A percentile compares a stretch with the other conserved stretches of the same genome.
These are phyloP conservation scores for Pluvialis apricaria DNA, from an alignment of 2,113 vertebrate genomes.

Conservation along the genomic window DNA sequence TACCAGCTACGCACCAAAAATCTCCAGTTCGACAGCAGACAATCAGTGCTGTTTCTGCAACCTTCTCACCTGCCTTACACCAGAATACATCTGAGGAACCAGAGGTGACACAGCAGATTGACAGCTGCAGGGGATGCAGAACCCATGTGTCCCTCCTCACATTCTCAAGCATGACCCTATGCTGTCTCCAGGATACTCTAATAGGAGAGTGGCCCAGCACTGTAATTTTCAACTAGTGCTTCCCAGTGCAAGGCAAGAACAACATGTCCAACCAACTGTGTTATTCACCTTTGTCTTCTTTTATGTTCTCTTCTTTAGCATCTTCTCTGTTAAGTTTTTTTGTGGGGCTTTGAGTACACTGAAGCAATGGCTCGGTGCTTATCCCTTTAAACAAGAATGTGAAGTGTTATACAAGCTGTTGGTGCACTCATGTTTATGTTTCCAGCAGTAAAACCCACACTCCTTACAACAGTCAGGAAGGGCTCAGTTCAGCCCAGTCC, in stretches of 20 bases:
- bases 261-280: not conserved
- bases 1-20: not conserved
- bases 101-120: not conserved
- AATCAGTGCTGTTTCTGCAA: not conserved
- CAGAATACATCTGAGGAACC: not conserved
- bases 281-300: not conserved
- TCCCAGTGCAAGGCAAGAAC: not conserved
- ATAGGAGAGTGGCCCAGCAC: not conserved
- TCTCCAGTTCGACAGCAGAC: fast-evolving
- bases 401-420: not conserved
- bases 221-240: not conserved
- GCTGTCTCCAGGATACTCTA: not conserved
- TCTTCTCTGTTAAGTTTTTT: not conserved
- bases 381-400: not conserved
- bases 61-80: not conserved
- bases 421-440: not conserved
- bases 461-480: not conserved
- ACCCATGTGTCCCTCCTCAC: fast-evolving
- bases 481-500: not conserved
- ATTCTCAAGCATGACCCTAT: not conserved
- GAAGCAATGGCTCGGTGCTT: not conserved
- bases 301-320: not conserved
- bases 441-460: not conserved
- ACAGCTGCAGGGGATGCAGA: not conserved
- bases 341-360: not conserved